phyloP scores from a whole-genome alignment of 2,797 vertebrate genomes.

The Phrynocephalus vlangalii region DNA sequence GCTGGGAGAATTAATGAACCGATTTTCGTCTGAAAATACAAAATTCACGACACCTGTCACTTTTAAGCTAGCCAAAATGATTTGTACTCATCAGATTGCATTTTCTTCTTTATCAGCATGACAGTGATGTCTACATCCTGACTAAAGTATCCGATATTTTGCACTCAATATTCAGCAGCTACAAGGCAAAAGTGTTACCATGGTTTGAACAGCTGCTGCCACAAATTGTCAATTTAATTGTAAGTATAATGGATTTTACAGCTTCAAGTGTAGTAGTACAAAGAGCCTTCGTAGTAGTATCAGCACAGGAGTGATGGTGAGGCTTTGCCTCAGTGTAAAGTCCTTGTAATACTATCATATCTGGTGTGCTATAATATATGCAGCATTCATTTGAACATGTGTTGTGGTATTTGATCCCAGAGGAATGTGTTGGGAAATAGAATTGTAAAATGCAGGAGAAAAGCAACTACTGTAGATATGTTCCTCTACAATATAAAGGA shows the following conservation, averaged over 20 bases:
- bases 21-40: not conserved
- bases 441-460: not conserved
- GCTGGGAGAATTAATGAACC: not conserved
- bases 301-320: not conserved
- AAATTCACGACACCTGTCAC: not conserved
- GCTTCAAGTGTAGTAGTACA: fast-evolving
- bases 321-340: not conserved
- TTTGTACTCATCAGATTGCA: not conserved
- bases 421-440: not conserved
- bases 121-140: constrained; percentile 98
- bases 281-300: not conserved
- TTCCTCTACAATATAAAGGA: not conserved
- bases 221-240: constrained; percentile 95
- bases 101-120: constrained; percentile 83
- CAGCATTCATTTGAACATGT: not conserved
- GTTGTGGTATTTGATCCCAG: not conserved
- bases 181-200: constrained; percentile 94
- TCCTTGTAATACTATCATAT: not conserved
- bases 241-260: constrained; percentile 78
- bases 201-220: constrained; percentile 98
- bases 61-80: not conserved
- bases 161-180: constrained; percentile 97
- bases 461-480: not conserved
- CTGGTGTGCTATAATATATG: not conserved
- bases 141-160: constrained; percentile 99